phyloP scores from a whole-genome alignment of 2,888 invertebrate species.

The Dioctria rufipes region DNA sequence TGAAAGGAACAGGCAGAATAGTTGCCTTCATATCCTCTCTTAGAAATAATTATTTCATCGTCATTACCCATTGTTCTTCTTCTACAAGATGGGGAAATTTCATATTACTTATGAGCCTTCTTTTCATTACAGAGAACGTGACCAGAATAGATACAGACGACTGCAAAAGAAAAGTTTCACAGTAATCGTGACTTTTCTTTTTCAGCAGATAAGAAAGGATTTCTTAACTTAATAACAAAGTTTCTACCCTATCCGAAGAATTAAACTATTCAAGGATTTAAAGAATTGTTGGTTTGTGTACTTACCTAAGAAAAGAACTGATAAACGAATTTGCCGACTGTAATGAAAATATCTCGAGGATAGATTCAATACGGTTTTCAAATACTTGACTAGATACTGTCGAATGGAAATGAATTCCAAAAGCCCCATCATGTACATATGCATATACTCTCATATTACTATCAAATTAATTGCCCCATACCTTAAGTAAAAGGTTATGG shows the following conservation, averaged over 20 bases:
- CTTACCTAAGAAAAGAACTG: too few species aligned
- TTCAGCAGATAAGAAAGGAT: background rate
- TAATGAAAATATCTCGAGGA: too few species aligned
- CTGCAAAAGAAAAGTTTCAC: background rate
- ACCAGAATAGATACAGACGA: conserved; percentile 19
- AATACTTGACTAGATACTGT: too few species aligned
- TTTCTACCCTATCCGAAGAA: background rate
- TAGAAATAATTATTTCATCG: conserved; percentile 38
- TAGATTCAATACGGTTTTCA: too few species aligned
- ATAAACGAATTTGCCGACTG: too few species aligned
- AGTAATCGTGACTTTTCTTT: background rate
- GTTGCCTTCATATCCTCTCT: background rate
- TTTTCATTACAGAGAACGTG: conserved; percentile 41
- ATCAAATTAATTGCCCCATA: too few species aligned
- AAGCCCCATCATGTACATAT: too few species aligned
- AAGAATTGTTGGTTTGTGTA: background rate
- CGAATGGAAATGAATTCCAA: too few species aligned
- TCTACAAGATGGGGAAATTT: conserved; percentile 22
- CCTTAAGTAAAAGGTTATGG: too few species aligned
- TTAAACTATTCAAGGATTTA: background rate
- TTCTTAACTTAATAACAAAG: background rate
- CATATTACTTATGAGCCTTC: conserved; percentile 44
- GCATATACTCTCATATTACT: too few species aligned
- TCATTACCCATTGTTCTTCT: conserved; percentile 38
- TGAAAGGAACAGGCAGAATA: conserved; percentile 4